A percentile compares a stretch with the other conserved stretches of the same genome.
phyloP scores from a whole-genome alignment of 2,113 vertebrate genomes.

The Uropsilus gracilis region DNA sequence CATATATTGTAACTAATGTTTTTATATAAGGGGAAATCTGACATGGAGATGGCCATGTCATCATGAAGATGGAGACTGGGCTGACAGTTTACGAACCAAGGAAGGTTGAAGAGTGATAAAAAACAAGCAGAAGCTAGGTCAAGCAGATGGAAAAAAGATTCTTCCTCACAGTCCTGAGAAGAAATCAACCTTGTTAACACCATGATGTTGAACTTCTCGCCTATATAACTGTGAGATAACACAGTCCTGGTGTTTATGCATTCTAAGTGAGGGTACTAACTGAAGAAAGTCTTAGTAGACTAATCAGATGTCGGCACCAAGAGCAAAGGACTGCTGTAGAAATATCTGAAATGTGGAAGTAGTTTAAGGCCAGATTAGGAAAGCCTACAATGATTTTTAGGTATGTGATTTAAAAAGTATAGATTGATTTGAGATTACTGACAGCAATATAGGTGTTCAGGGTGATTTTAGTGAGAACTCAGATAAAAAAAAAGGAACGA shows the following conservation, averaged over 20 bases:
- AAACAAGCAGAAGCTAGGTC: neutral
- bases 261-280: neutral
- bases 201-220: neutral
- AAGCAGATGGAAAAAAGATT: too few species aligned
- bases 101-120: neutral
- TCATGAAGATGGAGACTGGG: neutral
- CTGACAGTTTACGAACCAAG: neutral
- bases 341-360: neutral
- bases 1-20: neutral
- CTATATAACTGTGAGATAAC: neutral
- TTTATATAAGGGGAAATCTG: neutral
- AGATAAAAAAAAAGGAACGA: neutral
- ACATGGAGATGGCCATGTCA: neutral
- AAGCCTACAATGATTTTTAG: too few species aligned
- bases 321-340: neutral
- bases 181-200: fast-evolving
- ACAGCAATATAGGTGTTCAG: neutral
- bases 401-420: neutral
- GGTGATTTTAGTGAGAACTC: neutral
- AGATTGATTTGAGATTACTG: neutral
- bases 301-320: neutral
- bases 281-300: neutral
- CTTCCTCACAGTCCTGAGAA: neutral
- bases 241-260: neutral
- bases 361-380: too few species aligned